These are phyloP conservation scores for Alcedo quadribrachys DNA, from an alignment of 2,797 vertebrate species.

Conservation along the genomic window DNA sequence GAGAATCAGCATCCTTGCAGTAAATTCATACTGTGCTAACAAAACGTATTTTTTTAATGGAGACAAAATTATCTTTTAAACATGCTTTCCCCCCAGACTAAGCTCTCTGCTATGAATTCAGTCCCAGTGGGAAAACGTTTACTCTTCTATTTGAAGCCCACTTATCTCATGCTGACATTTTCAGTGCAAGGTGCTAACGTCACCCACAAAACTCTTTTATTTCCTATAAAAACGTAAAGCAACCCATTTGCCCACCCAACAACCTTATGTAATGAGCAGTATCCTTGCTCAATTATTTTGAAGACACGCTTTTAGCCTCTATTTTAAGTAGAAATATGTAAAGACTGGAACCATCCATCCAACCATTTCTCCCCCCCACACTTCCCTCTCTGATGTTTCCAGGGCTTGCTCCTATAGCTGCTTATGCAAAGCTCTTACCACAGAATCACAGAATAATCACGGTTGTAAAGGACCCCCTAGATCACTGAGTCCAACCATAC, in stretches of 20 bases:
- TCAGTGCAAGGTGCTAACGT: slow-evolving; percentile 20
- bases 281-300: not conserved
- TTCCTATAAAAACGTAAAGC: slow-evolving; percentile 50
- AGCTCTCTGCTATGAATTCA: not conserved
- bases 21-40: not conserved
- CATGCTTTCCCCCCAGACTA: not conserved
- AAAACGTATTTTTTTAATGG: not conserved
- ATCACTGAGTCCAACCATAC: no score
- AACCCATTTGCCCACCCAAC: not conserved
- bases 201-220: slow-evolving; percentile 45
- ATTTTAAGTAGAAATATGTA: not conserved
- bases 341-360: not conserved
- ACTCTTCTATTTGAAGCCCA: slow-evolving; percentile 7
- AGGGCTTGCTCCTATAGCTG: not conserved
- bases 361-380: not conserved
- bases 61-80: not conserved
- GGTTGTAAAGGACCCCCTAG: no score
- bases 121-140: not conserved
- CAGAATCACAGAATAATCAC: no score
- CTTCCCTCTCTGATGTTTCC: not conserved
- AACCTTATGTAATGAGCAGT: not conserved
- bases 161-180: not conserved
- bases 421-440: not conserved
- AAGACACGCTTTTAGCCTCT: not conserved
- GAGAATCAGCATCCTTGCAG: not conserved